phyloP scores from a whole-genome alignment of 2,888 invertebrate species.

The Pristionchus japonicus region DNA sequence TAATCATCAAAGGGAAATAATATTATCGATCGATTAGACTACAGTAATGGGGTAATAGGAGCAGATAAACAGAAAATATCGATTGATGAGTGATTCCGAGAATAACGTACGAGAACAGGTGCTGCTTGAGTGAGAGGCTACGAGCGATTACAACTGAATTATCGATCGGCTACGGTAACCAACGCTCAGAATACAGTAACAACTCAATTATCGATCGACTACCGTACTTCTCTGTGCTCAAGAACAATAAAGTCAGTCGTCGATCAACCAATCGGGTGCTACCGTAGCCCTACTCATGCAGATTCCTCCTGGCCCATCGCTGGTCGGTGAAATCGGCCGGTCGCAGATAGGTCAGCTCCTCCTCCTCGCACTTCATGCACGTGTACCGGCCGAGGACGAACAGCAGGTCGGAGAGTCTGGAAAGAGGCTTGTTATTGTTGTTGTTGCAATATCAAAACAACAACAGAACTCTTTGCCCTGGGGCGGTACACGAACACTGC shows the following conservation, averaged over 20 bases:
- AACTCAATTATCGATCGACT: background rate
- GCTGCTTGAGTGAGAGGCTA: too few species aligned
- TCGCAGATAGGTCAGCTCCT: conserved; percentile 61
- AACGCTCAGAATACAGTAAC: background rate
- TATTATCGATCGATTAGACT: background rate
- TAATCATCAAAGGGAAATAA: too few species aligned
- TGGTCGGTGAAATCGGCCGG: conserved; percentile 60
- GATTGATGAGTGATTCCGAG: too few species aligned
- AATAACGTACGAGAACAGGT: too few species aligned
- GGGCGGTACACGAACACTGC: too few species aligned
- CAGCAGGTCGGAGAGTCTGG: conserved; percentile 66
- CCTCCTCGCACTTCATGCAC: conserved; percentile 61
- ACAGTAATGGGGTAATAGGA: background rate
- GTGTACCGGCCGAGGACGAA: conserved; percentile 68
- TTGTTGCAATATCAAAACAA: too few species aligned
- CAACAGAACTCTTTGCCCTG: too few species aligned
- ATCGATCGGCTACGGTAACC: too few species aligned
- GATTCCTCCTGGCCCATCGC: conserved; percentile 57
- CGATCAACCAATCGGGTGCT: background rate
- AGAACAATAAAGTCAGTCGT: background rate
- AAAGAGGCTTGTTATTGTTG: too few species aligned
- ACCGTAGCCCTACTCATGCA: conserved; percentile 42
- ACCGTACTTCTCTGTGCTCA: background rate
- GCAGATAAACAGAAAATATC: too few species aligned
- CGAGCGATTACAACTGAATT: too few species aligned